Evolutionary conservation across 2,113 vertebrate genomes (phyloP).

Genomic region (Candoia aspera): DNA sequence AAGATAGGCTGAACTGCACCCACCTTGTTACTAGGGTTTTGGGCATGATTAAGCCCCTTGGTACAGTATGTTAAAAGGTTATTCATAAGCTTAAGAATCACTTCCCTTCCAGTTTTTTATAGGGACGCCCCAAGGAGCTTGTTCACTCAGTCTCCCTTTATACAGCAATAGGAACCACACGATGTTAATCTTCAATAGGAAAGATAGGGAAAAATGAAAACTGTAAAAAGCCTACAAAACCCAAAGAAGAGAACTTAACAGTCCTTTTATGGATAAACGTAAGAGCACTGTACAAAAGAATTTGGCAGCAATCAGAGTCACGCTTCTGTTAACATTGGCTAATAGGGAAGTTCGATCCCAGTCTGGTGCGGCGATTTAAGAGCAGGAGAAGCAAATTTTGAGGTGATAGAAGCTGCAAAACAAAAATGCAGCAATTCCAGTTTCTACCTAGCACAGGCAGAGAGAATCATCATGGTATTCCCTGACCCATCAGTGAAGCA

Average conservation of each 20-base stretch:
- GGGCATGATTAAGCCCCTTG: background rate
- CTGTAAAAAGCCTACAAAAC: background rate
- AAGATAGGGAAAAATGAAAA: background rate
- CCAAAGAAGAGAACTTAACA: background rate
- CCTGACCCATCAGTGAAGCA: background rate
- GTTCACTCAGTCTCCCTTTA: background rate
- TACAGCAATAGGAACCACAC: background rate
- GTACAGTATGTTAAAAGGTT: background rate
- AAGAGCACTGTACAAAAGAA: background rate
- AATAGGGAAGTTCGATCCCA: background rate
- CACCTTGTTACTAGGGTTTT: background rate
- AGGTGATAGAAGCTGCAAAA: background rate
- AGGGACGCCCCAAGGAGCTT: background rate
- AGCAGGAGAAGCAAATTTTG: background rate
- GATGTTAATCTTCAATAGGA: background rate
- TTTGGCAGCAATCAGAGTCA: background rate
- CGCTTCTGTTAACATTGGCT: accelerated
- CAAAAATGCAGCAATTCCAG: background rate
- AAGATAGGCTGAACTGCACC: background rate
- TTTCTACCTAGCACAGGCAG: background rate
- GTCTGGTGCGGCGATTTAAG: background rate
- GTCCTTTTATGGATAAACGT: background rate
- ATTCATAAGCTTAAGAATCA: background rate
- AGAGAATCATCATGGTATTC: background rate
- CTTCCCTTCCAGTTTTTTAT: background rate